phyloP scores from a whole-genome alignment of 2,113 vertebrate genomes.

The Ifrita kowaldi region DNA sequence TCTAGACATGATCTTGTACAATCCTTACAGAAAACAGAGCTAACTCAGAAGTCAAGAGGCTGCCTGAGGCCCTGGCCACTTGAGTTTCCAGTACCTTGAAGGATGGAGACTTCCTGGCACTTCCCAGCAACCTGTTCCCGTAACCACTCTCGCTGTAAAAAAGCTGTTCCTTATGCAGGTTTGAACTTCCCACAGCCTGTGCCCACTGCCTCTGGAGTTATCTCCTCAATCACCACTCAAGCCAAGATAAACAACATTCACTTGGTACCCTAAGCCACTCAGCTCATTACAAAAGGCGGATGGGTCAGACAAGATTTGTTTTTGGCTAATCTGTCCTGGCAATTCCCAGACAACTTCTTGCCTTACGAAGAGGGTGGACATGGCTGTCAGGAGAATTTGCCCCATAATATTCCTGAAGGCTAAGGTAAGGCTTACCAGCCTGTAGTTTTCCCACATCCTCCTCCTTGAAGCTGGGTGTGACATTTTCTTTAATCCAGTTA shows the following conservation, averaged over 20 bases:
- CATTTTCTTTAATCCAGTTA: neutral
- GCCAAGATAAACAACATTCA: neutral
- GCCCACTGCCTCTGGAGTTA: neutral
- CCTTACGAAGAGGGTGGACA: neutral
- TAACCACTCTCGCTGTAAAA: neutral
- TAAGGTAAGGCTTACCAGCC: neutral
- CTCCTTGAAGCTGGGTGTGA: neutral
- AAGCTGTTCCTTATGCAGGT: neutral
- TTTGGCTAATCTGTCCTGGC: neutral
- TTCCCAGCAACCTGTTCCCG: neutral
- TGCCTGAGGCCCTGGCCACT: neutral
- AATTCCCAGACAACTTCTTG: neutral
- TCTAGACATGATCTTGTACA: neutral
- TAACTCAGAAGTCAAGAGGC: neutral
- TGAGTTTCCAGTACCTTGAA: neutral
- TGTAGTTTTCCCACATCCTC: neutral
- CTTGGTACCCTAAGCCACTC: neutral
- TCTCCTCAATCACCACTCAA: neutral
- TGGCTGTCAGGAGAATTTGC: neutral
- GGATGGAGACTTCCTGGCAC: neutral
- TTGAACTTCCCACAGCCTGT: neutral
- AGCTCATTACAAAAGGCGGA: neutral
- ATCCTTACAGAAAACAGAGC: neutral
- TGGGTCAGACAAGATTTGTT: neutral
- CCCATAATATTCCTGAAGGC: neutral